A percentile compares a stretch with the other conserved stretches of the same genome.
phyloP scores from a whole-genome alignment of 2,797 vertebrate species.

The Hoplostethus mediterraneus region DNA sequence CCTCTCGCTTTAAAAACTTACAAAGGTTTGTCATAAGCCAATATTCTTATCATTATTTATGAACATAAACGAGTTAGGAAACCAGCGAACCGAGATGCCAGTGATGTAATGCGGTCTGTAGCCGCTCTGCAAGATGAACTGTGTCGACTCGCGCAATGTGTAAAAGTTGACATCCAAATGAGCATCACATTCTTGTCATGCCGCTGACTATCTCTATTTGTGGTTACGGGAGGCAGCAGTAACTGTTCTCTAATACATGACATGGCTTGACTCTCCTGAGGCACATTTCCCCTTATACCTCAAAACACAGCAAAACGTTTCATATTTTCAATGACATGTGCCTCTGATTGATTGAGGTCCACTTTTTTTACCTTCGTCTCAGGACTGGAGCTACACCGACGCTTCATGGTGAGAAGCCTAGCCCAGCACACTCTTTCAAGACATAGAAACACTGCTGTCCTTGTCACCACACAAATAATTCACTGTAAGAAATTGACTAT shows the following conservation, averaged over 20 bases:
- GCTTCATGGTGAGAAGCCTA: slow-evolving; percentile 15
- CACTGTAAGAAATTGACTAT: neutral
- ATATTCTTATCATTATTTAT: too few relatives aligned
- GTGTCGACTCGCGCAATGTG: neutral
- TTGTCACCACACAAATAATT: neutral
- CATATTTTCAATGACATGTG: slow-evolving; percentile 23
- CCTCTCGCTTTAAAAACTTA: too few relatives aligned
- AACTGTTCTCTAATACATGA: neutral
- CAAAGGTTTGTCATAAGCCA: too few relatives aligned
- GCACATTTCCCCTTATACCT: slow-evolving; percentile 4
- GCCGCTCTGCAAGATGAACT: slow-evolving; percentile 7
- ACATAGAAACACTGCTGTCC: neutral
- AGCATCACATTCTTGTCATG: neutral
- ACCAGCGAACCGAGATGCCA: neutral
- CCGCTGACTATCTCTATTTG: neutral
- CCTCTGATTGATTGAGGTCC: slow-evolving; percentile 35
- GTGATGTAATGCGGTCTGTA: slow-evolving; percentile 9
- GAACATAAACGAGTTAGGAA: too few relatives aligned
- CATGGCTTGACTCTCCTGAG: neutral
- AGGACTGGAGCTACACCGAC: neutral
- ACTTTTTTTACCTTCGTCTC: slow-evolving; percentile 20
- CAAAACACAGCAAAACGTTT: slow-evolving; percentile 37
- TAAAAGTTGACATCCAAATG: neutral
- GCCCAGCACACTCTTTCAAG: slow-evolving; percentile 22
- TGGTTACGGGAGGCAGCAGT: neutral